These are phyloP conservation scores for Habropoda laboriosa DNA, from an alignment of 1,140 invertebrate species.

Conservation along the genomic window DNA sequence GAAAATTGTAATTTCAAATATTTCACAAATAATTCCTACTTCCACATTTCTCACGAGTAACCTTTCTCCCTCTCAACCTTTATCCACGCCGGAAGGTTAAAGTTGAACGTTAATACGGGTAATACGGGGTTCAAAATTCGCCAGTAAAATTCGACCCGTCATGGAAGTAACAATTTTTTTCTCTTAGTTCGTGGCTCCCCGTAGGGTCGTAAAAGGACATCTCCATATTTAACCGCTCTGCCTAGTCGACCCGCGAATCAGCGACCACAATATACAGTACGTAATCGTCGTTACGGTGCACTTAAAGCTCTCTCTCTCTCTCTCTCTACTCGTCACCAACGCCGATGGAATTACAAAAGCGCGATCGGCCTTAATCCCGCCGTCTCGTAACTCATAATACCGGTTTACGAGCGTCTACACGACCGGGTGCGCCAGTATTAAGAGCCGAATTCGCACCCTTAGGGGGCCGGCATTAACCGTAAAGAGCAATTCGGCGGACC, in stretches of 20 bases:
- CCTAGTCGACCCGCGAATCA: conserved; percentile 20
- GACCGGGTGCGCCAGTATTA: conserved; percentile 49
- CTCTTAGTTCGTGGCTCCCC: background rate
- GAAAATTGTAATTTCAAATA: no score
- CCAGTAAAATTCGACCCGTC: background rate
- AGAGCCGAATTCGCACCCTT: conserved; percentile 51
- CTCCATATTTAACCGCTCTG: conserved; percentile 29
- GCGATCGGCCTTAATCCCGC: conserved; percentile 70
- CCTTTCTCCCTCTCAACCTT: no score
- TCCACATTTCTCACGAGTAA: no score
- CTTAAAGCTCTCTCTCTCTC: conserved; percentile 65
- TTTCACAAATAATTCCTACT: no score
- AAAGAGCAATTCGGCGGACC: conserved; percentile 50
- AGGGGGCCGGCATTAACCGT: conserved; percentile 46
- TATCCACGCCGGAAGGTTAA: background rate
- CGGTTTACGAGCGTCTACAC: conserved; percentile 71
- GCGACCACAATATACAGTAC: conserved; percentile 56
- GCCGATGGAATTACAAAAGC: conserved; percentile 69
- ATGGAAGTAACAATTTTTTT: background rate
- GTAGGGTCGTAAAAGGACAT: conserved; percentile 28
- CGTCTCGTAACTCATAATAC: conserved; percentile 72
- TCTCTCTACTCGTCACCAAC: conserved; percentile 54
- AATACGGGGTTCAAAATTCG: background rate
- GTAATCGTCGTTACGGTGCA: conserved; percentile 61
- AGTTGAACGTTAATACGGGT: background rate